Conservation (phyloP, 2,113 vertebrate species). For the Theristicus caerulescens region DNA sequence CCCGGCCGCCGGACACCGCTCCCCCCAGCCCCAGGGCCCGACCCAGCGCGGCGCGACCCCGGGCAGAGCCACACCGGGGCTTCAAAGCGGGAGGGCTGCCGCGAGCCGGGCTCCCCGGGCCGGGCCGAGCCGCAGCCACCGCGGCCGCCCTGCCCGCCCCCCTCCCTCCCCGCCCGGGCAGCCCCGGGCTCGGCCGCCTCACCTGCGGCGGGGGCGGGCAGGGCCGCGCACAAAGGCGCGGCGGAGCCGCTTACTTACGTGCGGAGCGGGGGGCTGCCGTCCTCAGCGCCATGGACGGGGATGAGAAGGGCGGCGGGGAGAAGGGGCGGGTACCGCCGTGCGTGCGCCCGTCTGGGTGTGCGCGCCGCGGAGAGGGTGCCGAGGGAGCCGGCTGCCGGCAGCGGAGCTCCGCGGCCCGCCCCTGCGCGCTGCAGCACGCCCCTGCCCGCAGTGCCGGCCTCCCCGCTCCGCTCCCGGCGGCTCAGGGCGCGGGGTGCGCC, state of each 20-base stretch:
- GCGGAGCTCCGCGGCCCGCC: neutral
- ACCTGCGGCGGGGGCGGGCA: neutral
- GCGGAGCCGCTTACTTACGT: slow-evolving; percentile 51
- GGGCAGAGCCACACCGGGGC: no score
- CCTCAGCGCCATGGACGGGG: slow-evolving; percentile 5
- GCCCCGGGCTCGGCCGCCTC: neutral
- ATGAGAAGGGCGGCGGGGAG: neutral
- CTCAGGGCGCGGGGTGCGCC: no score
- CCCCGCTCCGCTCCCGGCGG: neutral
- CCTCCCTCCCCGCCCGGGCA: no score
- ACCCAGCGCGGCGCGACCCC: no score
- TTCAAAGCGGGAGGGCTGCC: neutral
- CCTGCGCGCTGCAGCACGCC: neutral
- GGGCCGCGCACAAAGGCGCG: neutral
- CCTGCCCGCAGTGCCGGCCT: neutral
- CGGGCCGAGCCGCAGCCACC: neutral
- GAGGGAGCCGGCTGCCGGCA: neutral
- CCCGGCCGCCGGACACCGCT: neutral
- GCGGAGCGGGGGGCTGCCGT: slow-evolving; percentile 47
- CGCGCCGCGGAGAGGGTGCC: neutral
- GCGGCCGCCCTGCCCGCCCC: neutral
- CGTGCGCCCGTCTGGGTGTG: neutral
- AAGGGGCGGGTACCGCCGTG: neutral
- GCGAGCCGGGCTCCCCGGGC: neutral
- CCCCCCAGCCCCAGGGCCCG: neutral